phyloP scores from a whole-genome alignment of 2,113 vertebrate genomes.

The Macrotis lagotis region DNA sequence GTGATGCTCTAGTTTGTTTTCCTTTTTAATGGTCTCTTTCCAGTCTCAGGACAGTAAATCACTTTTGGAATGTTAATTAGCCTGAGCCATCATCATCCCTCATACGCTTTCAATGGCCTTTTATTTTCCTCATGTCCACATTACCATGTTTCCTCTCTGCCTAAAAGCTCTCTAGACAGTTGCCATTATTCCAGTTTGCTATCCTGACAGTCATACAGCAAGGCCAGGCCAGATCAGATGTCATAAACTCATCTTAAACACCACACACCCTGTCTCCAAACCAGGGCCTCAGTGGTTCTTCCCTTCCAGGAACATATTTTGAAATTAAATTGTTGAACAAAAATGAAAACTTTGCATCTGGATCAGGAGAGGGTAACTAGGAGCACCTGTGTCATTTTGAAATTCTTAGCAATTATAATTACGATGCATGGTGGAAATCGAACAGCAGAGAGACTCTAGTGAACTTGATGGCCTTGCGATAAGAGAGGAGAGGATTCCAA shows the following conservation, averaged over 20 bases:
- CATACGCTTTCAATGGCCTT: background rate
- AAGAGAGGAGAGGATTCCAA: background rate
- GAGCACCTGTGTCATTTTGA: conserved; percentile 6
- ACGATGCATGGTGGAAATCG: conserved; percentile 26
- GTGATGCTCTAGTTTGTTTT: conserved; percentile 18
- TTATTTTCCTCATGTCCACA: background rate
- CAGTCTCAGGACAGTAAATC: conserved; percentile 36
- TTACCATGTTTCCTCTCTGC: background rate
- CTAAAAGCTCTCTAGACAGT: background rate
- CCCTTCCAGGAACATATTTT: conserved; percentile 67
- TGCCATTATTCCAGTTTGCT: background rate
- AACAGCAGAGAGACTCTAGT: background rate
- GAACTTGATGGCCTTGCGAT: background rate
- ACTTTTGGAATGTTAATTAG: conserved; percentile 60
- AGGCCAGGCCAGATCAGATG: background rate
- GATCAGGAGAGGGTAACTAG: conserved; percentile 64
- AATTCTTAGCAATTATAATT: conserved; percentile 3
- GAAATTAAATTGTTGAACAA: conserved; percentile 75
- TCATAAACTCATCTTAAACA: background rate
- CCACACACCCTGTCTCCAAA: background rate
- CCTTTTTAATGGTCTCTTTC: conserved; percentile 37
- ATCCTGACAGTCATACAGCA: fast-evolving
- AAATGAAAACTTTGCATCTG: conserved; percentile 78
- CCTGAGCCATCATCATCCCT: background rate
- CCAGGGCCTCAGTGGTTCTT: background rate